Base-by-base conservation (phyloP, 2,113 vertebrate species). In the Bostrychus sinensis region DNA sequence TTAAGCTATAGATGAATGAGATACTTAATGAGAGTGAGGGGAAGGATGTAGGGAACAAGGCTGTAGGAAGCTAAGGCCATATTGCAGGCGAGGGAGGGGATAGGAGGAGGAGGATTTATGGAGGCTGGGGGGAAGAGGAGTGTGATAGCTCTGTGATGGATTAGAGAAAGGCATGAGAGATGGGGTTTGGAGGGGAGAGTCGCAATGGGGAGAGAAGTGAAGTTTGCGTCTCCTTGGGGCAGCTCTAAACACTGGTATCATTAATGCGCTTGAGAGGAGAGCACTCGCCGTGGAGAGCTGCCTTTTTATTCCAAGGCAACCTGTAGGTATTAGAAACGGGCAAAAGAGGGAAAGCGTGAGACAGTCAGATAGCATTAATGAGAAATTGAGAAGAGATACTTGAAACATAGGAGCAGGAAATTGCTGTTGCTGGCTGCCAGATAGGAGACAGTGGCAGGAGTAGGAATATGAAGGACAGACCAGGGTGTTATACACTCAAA, bases 111-210 rank as follows among this genome's bases (percentile, higher is more conserved):
- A 76, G 83, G 84, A 88, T 86, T 84, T 88, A 82, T 83, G 68
- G 76, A 70, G 81, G 75, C 88, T 87, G 81, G 77, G 66, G 84
- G 88, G 83, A 68, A 83, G 81, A 85, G 75, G 77, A 76, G 77
- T 19, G 9, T 63, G 84, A 81, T 84, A 68, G 73, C 66, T 80
- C 75, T 80, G 77, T 80, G 82, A 88, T 86, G 81, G 86, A 88
- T 89, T 86, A 88, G 77, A 80, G 73, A 62, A 84, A 83, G 55
- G 69, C 85, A 75, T 83, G 81, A 80, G 81, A 81, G 83, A 83
- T 70, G 70, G 70, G 80, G 70, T 62, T 71, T 41, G 54, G 67
- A 62, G 28, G 42, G 41, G 63, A 32, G 62, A 42, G 60, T 48
- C 4, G 25, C 48, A 3, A 16, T 48, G 55, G 60, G 65, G 66